phyloP scores from a whole-genome alignment of 2,113 vertebrate genomes.

The Okapia johnstoni region DNA sequence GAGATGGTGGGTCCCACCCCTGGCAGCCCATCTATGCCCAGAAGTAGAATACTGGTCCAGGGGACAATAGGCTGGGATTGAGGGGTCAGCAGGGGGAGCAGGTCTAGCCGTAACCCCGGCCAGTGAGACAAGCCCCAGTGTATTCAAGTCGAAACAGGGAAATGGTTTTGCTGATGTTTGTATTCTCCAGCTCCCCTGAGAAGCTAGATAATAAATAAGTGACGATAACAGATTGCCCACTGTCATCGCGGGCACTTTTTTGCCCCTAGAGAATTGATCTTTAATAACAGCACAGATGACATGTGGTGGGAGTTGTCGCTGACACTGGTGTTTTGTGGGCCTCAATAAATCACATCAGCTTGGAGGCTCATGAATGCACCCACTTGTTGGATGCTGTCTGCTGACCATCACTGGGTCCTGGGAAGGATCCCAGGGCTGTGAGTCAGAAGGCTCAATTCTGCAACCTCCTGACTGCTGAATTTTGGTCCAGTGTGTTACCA shows the following conservation, averaged over 20 bases:
- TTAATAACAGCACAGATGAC: slow-evolving; percentile 84
- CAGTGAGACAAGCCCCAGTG: neutral
- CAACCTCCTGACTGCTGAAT: neutral
- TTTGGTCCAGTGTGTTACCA: neutral
- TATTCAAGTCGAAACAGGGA: slow-evolving; percentile 26
- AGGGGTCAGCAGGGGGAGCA: too few relatives aligned
- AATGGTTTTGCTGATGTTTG: slow-evolving; percentile 78
- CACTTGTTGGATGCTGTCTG: slow-evolving; percentile 52
- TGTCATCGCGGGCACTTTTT: slow-evolving; percentile 71
- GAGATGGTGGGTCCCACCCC: neutral
- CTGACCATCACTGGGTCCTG: neutral
- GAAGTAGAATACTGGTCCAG: neutral
- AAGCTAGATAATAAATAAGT: slow-evolving; percentile 77
- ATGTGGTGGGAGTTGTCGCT: slow-evolving; percentile 78
- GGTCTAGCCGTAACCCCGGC: neutral
- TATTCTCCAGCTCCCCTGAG: slow-evolving; percentile 70
- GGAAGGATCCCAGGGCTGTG: neutral
- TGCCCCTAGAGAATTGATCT: slow-evolving; percentile 80
- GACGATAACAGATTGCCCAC: slow-evolving; percentile 81
- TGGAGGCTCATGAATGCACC: slow-evolving; percentile 56
- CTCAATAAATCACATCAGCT: slow-evolving; percentile 79
- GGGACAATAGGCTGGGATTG: neutral
- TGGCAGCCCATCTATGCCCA: neutral
- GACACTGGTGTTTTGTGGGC: slow-evolving; percentile 78
- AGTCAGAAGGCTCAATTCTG: neutral